A percentile compares a stretch with the other conserved stretches of the same genome.
Conservation (phyloP, 64 coral and sea anemone genomes). For the Actinia tenebrosa region DNA sequence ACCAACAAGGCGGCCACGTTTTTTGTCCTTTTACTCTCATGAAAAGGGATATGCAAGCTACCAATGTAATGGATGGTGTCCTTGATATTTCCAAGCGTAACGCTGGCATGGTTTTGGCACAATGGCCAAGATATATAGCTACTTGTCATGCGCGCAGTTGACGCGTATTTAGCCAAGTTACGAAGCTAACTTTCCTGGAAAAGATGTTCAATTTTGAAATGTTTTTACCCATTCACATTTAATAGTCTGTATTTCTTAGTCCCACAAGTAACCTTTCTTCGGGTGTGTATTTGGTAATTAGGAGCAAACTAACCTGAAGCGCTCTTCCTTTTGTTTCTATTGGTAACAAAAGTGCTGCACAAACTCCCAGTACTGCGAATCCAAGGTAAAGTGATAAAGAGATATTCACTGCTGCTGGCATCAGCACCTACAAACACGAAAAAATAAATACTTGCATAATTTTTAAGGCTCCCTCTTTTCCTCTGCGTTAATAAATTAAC, state of each 20-base stretch:
- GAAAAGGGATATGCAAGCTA: no score
- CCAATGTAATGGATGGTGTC: no score
- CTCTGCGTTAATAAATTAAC: neutral
- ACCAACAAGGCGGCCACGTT: no score
- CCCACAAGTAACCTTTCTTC: neutral
- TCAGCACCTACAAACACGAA: slow-evolving; percentile 52
- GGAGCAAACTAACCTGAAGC: slow-evolving; percentile 28
- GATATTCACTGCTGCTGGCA: slow-evolving; percentile 59
- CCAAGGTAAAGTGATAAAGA: slow-evolving; percentile 62
- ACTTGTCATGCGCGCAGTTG: no score
- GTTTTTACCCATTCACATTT: neutral
- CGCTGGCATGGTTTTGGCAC: no score
- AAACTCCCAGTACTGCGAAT: slow-evolving; percentile 48
- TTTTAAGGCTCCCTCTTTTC: neutral
- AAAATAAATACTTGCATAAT: neutral
- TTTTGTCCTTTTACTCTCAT: no score
- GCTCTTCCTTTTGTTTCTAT: slow-evolving; percentile 86
- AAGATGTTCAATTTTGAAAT: neutral
- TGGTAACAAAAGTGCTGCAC: slow-evolving; percentile 58
- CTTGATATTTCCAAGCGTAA: no score
- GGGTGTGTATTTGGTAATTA: neutral
- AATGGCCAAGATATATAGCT: no score
- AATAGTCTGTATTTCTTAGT: no score
- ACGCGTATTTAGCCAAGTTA: neutral
- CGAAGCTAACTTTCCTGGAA: neutral